Evolutionary conservation across 2,888 invertebrate species (phyloP).

Genomic region (Conistra vaccinii): DNA sequence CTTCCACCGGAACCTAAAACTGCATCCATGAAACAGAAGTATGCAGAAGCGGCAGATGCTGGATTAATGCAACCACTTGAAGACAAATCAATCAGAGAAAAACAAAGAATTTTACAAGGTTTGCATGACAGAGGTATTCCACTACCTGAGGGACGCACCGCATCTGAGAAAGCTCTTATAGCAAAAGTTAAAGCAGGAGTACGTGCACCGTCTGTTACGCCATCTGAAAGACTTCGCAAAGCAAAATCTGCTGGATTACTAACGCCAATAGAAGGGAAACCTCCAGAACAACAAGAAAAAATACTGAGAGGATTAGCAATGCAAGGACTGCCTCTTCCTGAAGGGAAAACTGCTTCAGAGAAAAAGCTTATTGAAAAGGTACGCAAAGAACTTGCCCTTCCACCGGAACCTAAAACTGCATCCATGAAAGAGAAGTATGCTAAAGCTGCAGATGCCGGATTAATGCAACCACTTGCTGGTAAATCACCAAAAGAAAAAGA

Average conservation of each 20-base stretch:
- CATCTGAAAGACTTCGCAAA: neutral
- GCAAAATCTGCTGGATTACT: too few relatives aligned
- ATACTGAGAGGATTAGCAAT: too few relatives aligned
- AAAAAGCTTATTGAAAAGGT: too few relatives aligned
- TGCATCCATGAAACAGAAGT: neutral
- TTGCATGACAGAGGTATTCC: neutral
- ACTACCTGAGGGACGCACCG: neutral
- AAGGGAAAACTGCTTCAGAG: too few relatives aligned
- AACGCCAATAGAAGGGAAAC: too few relatives aligned
- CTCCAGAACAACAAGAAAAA: too few relatives aligned
- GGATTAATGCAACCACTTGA: constrained; percentile 12
- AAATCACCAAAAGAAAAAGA: constrained; percentile 13
- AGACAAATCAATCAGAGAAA: neutral
- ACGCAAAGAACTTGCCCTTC: too few relatives aligned
- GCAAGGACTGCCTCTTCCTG: too few relatives aligned
- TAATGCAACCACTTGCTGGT: constrained; percentile 14
- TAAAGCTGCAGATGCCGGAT: constrained; percentile 5
- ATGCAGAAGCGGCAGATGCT: neutral
- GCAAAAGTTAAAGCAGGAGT: neutral
- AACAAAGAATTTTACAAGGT: constrained; percentile 4
- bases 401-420: too few relatives aligned
- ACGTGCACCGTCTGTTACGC: neutral
- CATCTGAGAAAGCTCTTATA: constrained; percentile 6
- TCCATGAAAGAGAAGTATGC: constrained; percentile 21
- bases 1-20: constrained; percentile 8